phyloP scores from a whole-genome alignment of 2,113 vertebrate species.

The Oryzias curvinotus region DNA sequence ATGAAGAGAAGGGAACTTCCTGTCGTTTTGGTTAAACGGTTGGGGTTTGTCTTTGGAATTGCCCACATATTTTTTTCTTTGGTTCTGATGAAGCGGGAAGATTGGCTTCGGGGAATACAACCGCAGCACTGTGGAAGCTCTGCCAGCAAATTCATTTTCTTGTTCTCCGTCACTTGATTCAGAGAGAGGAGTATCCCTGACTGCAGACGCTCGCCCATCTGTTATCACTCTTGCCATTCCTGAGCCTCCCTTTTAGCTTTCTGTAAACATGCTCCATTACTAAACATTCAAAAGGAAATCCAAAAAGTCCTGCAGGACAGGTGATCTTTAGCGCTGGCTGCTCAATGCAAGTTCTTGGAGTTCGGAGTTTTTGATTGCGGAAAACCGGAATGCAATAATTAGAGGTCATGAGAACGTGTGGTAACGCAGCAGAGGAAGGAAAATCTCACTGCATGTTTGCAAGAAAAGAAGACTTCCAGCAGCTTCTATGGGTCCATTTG shows the following conservation, averaged over 20 bases:
- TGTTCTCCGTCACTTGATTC: constrained; percentile 10
- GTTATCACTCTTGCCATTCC: constrained; percentile 30
- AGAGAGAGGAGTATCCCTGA: constrained; percentile 33
- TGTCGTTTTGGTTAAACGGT: not conserved
- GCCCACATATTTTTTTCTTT: constrained; percentile 28
- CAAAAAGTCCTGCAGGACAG: not conserved
- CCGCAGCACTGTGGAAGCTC: constrained; percentile 41
- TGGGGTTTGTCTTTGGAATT: constrained; percentile 1
- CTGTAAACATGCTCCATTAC: constrained; percentile 18
- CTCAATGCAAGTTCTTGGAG: too few species aligned
- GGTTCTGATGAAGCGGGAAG: constrained; percentile 13
- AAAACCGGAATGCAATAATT: too few species aligned
- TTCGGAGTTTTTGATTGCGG: too few species aligned
- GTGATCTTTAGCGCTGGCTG: too few species aligned
- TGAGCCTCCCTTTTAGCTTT: constrained; percentile 39
- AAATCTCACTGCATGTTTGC: too few species aligned
- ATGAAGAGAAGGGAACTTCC: not conserved
- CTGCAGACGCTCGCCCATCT: constrained; percentile 63
- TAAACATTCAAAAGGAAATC: not conserved
- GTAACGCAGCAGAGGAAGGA: too few species aligned
- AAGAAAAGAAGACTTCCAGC: too few species aligned
- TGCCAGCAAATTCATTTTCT: constrained; percentile 27
- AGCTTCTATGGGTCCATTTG: too few species aligned
- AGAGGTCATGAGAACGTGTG: too few species aligned
- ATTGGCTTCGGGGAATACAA: constrained; percentile 39